Conservation (phyloP, 2,888 invertebrate genomes). For the Aricia artaxerxes region DNA sequence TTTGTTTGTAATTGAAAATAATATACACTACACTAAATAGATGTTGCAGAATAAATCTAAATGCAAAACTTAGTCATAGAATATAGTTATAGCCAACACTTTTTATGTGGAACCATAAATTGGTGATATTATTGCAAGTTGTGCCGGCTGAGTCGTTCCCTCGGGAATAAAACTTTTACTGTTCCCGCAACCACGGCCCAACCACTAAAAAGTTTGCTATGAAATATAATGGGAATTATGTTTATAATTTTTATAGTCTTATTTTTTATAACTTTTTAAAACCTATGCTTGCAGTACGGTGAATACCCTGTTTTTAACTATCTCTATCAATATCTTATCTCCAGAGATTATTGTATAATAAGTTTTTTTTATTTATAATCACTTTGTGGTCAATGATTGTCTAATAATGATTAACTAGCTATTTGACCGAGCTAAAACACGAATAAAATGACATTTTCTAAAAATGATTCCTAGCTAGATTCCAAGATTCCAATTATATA, state of each 20-base stretch:
- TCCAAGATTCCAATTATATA: too few species aligned
- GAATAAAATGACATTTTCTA: too few species aligned
- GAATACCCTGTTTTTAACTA: too few species aligned
- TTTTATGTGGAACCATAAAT: constrained; percentile 1
- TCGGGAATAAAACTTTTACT: constrained; percentile 24
- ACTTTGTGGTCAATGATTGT: too few species aligned
- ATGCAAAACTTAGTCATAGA: constrained; percentile 10
- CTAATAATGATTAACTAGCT: too few species aligned
- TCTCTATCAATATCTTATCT: too few species aligned
- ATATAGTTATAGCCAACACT: not conserved
- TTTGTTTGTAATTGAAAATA: not conserved
- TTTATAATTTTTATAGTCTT: not conserved
- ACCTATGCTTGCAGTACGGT: too few species aligned
- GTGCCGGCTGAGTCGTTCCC: not conserved
- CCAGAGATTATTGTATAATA: too few species aligned
- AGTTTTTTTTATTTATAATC: too few species aligned
- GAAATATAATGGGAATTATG: not conserved
- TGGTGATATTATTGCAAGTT: constrained; percentile 15
- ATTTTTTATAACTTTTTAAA: not conserved
- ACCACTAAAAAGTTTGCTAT: constrained; percentile 25
- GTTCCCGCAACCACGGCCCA: constrained; percentile 19
- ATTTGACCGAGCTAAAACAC: too few species aligned
- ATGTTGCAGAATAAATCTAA: not conserved
- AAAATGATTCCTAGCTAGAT: too few species aligned
- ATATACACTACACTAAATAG: not conserved